Percentiles rank a stretch among this genome's conserved stretches.
These are phyloP conservation scores for Petrocephalus zakoni DNA, from an alignment of 2,113 vertebrate species.

Conservation along the genomic window DNA sequence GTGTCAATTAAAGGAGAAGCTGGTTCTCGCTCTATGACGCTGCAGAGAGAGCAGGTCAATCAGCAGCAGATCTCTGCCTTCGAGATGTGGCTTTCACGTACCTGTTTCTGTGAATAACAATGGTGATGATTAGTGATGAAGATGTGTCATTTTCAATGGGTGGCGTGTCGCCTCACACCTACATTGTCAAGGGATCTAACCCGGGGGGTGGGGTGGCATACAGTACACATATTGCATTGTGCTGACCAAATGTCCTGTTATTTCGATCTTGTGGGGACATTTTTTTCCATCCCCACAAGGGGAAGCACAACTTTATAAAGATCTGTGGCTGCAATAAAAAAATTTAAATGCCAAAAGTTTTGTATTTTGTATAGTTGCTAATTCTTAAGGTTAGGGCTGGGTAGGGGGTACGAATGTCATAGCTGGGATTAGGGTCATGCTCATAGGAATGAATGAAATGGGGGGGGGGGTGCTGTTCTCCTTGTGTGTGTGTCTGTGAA, in stretches of 20 bases:
- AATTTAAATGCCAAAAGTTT: background rate
- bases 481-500: background rate
- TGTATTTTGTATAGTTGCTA: background rate
- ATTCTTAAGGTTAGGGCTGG: background rate
- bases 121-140: background rate
- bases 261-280: background rate
- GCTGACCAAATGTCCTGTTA: background rate
- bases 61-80: background rate
- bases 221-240: background rate
- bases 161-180: background rate
- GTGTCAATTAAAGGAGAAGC: background rate
- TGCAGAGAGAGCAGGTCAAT: background rate
- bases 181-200: background rate
- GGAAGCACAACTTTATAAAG: background rate
- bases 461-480: background rate
- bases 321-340: background rate
- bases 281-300: too few relatives aligned
- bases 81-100: too few relatives aligned
- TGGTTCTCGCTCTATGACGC: background rate
- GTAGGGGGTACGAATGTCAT: background rate
- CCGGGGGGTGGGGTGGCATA: background rate
- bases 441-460: background rate
- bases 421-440: background rate
- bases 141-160: background rate
- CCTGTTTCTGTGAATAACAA: background rate